Conservation (phyloP, 92 coral and sea anemone species). For the Diadumene lineata region DNA sequence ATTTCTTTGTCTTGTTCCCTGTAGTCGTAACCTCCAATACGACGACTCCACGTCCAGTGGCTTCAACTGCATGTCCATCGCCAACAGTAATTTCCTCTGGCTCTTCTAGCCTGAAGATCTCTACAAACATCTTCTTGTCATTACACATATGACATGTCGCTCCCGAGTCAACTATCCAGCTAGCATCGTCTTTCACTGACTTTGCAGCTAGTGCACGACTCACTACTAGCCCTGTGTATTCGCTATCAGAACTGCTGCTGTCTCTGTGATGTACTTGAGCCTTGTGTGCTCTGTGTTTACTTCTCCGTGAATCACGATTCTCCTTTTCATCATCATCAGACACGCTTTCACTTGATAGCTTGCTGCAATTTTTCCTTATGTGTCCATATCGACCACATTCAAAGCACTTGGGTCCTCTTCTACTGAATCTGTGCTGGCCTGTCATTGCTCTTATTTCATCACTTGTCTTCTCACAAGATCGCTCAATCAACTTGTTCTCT, state of each 20-base stretch:
- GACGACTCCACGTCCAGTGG: conserved; percentile 50
- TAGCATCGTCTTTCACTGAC: conserved; percentile 8
- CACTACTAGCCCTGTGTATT: conserved; percentile 27
- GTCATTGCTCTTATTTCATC: conserved; percentile 24
- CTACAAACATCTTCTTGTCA: conserved; percentile 38
- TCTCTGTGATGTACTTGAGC: conserved; percentile 20
- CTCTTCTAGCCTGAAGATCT: conserved; percentile 33
- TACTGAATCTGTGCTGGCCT: conserved; percentile 8
- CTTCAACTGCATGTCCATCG: conserved; percentile 41
- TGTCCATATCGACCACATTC: too few species aligned
- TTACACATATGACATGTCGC: conserved; percentile 63
- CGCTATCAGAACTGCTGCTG: conserved; percentile 60
- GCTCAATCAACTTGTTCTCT: conserved; percentile 57
- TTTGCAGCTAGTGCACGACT: conserved; percentile 22
- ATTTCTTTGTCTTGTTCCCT: conserved; percentile 35
- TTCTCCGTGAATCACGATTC: conserved; percentile 27
- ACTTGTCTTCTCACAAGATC: neutral
- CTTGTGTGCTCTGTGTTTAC: too few species aligned
- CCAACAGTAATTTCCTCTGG: conserved; percentile 49
- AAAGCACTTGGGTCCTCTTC: conserved; percentile 53
- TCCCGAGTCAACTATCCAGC: conserved; percentile 57
- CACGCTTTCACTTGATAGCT: conserved; percentile 8
- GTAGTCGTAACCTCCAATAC: too few species aligned
- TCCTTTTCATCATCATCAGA: conserved; percentile 11
- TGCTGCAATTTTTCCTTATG: conserved; percentile 30